Conservation (phyloP, 2,113 vertebrate genomes). For the Setophaga petechia region DNA sequence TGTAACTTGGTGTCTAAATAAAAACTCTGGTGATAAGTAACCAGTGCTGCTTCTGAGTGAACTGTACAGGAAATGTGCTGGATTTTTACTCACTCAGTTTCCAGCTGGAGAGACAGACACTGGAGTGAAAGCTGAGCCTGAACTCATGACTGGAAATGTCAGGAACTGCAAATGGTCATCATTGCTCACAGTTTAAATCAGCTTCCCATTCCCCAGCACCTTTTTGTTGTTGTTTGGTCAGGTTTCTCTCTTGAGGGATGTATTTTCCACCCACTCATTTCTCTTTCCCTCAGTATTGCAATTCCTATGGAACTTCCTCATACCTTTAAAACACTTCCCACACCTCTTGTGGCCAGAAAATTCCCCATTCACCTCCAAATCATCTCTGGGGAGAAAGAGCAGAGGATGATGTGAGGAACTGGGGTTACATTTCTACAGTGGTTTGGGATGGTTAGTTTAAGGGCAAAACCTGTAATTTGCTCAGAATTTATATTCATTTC, state of each 20-base stretch:
- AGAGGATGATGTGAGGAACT: neutral
- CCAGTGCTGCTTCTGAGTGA: neutral
- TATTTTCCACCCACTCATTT: neutral
- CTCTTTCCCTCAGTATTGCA: neutral
- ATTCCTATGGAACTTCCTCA: neutral
- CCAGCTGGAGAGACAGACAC: neutral
- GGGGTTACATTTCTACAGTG: neutral
- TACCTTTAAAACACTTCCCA: neutral
- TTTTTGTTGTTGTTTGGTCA: neutral
- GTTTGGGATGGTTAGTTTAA: neutral
- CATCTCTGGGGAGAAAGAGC: neutral
- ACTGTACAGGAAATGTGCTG: neutral
- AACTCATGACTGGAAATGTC: neutral
- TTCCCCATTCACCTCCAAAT: neutral
- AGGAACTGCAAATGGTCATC: neutral
- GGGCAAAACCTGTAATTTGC: neutral
- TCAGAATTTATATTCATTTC: neutral
- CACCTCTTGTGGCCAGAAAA: neutral
- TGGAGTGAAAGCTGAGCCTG: neutral
- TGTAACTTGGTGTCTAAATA: neutral
- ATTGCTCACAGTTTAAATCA: neutral
- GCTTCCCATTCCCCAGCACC: neutral
- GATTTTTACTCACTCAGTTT: neutral
- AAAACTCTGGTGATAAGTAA: neutral
- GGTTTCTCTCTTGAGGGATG: neutral